Evolutionary conservation across 2,888 invertebrate genomes (phyloP).

Genomic region (Eugnorisma glareosa): DNA sequence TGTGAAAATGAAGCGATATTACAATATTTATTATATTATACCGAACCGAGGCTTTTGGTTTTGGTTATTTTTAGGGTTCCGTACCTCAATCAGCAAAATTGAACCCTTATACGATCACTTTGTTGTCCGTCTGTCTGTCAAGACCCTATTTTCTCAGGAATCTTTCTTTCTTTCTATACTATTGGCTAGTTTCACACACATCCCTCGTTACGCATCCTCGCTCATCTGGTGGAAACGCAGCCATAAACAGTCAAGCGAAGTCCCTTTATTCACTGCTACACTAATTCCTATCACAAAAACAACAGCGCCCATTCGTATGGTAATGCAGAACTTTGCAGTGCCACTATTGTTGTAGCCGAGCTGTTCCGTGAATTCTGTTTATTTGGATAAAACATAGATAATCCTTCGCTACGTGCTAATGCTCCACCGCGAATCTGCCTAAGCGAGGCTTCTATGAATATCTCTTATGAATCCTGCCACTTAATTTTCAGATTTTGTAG

Average conservation of each 20-base stretch:
- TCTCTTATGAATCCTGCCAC: constrained; percentile 48
- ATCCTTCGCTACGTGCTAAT: constrained; percentile 60
- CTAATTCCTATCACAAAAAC: constrained; percentile 67
- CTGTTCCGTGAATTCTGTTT: constrained; percentile 60
- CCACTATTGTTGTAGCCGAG: constrained; percentile 62
- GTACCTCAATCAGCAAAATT: too few species aligned
- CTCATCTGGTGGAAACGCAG: too few species aligned
- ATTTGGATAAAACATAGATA: constrained; percentile 60
- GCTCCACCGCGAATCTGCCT: constrained; percentile 55
- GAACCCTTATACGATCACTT: too few species aligned
- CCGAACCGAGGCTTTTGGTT: too few species aligned
- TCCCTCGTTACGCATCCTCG: too few species aligned
- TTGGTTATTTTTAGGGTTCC: too few species aligned
- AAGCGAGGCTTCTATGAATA: constrained; percentile 53
- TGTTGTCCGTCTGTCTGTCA: too few species aligned
- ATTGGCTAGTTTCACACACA: too few species aligned
- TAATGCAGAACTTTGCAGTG: constrained; percentile 62
- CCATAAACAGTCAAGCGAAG: constrained; percentile 39
- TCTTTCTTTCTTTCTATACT: too few species aligned
- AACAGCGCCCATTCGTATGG: constrained; percentile 64
- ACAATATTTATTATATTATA: too few species aligned
- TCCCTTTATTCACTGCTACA: constrained; percentile 52
- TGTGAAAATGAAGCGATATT: too few species aligned
- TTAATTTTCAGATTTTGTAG: constrained; percentile 50
- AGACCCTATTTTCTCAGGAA: too few species aligned